Conservation (phyloP, 2,888 invertebrate species). For the Lydus trimaculatus region DNA sequence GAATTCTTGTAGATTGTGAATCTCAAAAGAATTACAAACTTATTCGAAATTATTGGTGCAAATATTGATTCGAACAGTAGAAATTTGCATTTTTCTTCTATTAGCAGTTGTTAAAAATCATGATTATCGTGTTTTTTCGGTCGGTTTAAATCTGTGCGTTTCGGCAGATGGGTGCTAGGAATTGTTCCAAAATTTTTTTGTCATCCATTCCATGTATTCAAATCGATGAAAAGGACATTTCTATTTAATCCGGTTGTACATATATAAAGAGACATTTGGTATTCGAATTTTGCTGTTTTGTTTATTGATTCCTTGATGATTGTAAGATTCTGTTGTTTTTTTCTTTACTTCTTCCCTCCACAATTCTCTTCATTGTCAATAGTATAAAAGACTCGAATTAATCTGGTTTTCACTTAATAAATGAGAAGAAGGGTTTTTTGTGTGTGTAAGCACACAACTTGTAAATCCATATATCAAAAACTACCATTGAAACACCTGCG, state of each 20-base stretch:
- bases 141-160: background rate
- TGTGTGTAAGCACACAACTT: background rate
- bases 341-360: background rate
- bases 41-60: background rate
- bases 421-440: background rate
- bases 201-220: constrained; percentile 13
- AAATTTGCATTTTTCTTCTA: too few relatives aligned
- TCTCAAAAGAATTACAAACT: background rate
- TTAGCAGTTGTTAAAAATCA: constrained; percentile 14
- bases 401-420: constrained; percentile 13
- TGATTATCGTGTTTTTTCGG: constrained; percentile 15
- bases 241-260: background rate
- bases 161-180: constrained; percentile 17
- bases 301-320: constrained; percentile 5
- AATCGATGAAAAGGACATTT: constrained; percentile 10
- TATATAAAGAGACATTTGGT: constrained; percentile 18
- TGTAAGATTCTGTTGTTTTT: background rate
- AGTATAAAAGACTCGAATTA: background rate
- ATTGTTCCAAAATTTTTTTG: constrained; percentile 12
- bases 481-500: constrained; percentile 42
- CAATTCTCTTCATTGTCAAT: background rate
- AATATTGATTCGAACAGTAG: background rate
- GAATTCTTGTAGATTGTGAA: background rate
- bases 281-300: background rate
- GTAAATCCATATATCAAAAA: constrained; percentile 24